A percentile compares a stretch with the other conserved stretches of the same genome.
Conservation (phyloP, 2,797 vertebrate genomes). For the Gallirallus australis region DNA sequence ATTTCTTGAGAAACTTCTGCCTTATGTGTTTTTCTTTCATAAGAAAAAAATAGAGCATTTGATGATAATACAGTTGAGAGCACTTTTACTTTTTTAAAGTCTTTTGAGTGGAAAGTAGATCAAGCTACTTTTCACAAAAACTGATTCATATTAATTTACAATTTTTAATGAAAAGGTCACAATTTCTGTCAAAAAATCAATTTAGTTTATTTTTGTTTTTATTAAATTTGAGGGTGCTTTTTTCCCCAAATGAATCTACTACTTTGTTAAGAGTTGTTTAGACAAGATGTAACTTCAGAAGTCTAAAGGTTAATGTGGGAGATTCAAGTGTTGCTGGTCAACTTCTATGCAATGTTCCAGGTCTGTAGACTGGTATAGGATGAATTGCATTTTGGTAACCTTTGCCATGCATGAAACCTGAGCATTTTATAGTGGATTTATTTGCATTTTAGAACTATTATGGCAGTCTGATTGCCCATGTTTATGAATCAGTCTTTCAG, state of each 20-base stretch:
- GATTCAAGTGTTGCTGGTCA: background rate
- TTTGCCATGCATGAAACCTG: background rate
- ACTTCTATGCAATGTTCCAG: background rate
- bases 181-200: background rate
- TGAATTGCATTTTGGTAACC: background rate
- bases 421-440: background rate
- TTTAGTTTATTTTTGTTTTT: background rate
- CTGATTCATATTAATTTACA: background rate
- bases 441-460: background rate
- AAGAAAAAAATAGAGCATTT: background rate
- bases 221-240: background rate
- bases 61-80: background rate
- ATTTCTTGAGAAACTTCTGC: background rate
- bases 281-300: background rate
- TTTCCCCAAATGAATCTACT: background rate
- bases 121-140: background rate
- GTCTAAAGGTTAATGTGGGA: background rate
- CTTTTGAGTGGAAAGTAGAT: background rate
- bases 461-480: background rate
- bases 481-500: background rate
- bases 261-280: background rate
- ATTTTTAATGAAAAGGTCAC: background rate
- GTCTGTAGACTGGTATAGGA: background rate
- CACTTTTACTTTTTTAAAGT: background rate
- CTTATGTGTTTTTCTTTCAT: background rate